Conservation (phyloP, 2,888 invertebrate genomes). For the Stenodera caucasica region DNA sequence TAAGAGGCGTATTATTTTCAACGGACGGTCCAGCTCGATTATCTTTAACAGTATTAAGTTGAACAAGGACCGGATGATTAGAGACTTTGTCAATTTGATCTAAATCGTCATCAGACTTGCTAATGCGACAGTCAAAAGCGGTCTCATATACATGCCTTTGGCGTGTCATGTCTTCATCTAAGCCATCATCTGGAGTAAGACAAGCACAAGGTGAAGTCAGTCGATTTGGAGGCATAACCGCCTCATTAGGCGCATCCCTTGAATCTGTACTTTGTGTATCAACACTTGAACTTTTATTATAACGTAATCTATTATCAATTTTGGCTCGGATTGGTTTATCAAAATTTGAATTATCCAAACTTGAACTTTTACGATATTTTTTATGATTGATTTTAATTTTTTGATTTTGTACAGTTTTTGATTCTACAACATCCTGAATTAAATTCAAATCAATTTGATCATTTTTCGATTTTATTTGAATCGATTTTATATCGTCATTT, state of each 20-base stretch:
- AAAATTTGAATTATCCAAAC: slow-evolving; percentile 44
- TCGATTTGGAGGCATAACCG: slow-evolving; percentile 75
- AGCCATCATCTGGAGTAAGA: slow-evolving; percentile 66
- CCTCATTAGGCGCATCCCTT: slow-evolving; percentile 59
- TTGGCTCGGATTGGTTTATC: slow-evolving; percentile 50
- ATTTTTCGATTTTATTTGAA: slow-evolving; percentile 10
- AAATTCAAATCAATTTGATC: slow-evolving; percentile 4
- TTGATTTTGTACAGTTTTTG: slow-evolving; percentile 35
- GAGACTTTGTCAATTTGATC: slow-evolving; percentile 80
- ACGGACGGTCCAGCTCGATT: slow-evolving; percentile 36
- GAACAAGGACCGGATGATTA: slow-evolving; percentile 75
- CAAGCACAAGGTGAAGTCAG: slow-evolving; percentile 71
- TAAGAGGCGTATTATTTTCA: slow-evolving; percentile 52
- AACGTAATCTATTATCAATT: slow-evolving; percentile 52
- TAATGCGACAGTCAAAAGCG: slow-evolving; percentile 85
- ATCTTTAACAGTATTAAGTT: slow-evolving; percentile 55
- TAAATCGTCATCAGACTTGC: slow-evolving; percentile 77
- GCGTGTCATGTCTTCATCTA: slow-evolving; percentile 63
- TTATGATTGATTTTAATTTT: slow-evolving; percentile 32
- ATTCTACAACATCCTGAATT: slow-evolving; percentile 24
- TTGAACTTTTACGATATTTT: slow-evolving; percentile 49
- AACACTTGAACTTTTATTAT: slow-evolving; percentile 73
- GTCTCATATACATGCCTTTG: slow-evolving; percentile 84
- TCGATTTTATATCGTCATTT: slow-evolving; percentile 37
- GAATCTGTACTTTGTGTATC: slow-evolving; percentile 72